Conservation (phyloP, 2,113 vertebrate species). For the Nematolebias whitei region DNA sequence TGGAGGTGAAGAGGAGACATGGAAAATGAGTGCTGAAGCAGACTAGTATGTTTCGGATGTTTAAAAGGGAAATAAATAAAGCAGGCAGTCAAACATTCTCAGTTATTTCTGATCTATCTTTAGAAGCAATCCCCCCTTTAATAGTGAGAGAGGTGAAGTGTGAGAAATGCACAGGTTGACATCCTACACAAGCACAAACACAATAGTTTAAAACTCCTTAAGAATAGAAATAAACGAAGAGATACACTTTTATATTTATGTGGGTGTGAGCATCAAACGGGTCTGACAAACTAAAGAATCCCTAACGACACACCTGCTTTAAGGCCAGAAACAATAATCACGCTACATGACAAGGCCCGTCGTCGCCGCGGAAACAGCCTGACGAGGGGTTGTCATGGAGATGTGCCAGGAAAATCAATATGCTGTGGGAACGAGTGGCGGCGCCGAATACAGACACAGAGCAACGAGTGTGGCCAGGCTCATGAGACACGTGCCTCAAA, state of each 20-base stretch:
- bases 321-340: slow-evolving; percentile 46
- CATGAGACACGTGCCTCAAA: slow-evolving; percentile 24
- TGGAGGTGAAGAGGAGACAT: slow-evolving; percentile 27
- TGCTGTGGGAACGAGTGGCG: slow-evolving; percentile 11
- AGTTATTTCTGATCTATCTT: slow-evolving; percentile 56
- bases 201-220: background rate
- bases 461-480: slow-evolving; percentile 47
- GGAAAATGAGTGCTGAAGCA: slow-evolving; percentile 49
- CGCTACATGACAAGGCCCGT: slow-evolving; percentile 24
- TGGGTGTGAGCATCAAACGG: slow-evolving; percentile 7
- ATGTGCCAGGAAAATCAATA: slow-evolving; percentile 62
- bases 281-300: background rate
- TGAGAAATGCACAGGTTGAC: slow-evolving; percentile 50
- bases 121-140: slow-evolving; percentile 27
- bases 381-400: slow-evolving; percentile 63
- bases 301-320: slow-evolving; percentile 13
- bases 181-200: slow-evolving; percentile 24
- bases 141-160: slow-evolving; percentile 35
- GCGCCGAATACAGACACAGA: slow-evolving; percentile 34
- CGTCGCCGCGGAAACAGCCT: slow-evolving; percentile 52
- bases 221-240: slow-evolving; percentile 7
- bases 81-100: slow-evolving; percentile 52
- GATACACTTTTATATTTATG: background rate
- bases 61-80: slow-evolving; percentile 1
- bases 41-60: slow-evolving; percentile 28